Conservation (phyloP, 2,797 vertebrate genomes). For the Aphelocoma californica region DNA sequence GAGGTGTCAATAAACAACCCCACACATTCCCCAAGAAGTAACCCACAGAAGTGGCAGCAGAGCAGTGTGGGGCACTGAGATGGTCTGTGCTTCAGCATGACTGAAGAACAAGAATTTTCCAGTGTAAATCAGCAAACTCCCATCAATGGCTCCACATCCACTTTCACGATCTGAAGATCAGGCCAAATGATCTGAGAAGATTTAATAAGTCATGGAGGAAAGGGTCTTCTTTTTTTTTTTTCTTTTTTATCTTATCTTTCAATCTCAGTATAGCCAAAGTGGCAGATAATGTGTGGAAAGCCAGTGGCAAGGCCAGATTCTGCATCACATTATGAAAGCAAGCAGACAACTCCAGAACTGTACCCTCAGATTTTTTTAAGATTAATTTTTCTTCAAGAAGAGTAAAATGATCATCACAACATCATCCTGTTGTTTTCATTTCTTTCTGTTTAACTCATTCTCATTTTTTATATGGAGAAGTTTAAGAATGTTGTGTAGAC, state of each 20-base stretch:
- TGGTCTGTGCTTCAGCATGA: neutral
- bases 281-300: neutral
- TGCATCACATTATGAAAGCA: neutral
- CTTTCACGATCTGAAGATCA: neutral
- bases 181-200: neutral
- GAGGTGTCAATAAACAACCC: neutral
- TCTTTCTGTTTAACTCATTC: neutral
- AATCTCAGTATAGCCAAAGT: neutral
- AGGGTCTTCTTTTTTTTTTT: neutral
- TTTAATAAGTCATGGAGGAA: neutral
- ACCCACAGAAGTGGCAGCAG: neutral
- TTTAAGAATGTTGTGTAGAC: neutral
- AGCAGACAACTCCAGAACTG: neutral
- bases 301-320: neutral
- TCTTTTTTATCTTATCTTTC: neutral
- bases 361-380: neutral
- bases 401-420: neutral
- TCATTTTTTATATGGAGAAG: neutral
- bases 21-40: neutral
- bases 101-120: neutral
- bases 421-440: neutral
- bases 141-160: neutral
- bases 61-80: neutral
- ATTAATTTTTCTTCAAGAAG: neutral
- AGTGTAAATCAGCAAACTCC: neutral